Conservation (phyloP, 2,888 invertebrate species). For the Axea sp. region DNA sequence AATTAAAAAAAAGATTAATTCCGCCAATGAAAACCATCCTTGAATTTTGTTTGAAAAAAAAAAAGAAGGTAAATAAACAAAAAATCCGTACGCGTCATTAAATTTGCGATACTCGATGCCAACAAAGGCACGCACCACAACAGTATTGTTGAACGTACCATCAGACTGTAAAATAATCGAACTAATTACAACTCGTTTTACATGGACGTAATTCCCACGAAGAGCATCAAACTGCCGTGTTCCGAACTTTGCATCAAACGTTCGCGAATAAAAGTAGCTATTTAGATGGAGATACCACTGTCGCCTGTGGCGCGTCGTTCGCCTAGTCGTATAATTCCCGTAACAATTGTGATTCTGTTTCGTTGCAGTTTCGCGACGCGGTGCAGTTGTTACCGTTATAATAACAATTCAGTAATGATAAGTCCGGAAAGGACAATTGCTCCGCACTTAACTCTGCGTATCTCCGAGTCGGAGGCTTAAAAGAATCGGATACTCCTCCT, state of each 20-base stretch:
- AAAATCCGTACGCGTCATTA: too few species aligned
- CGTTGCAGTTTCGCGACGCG: constrained; percentile 28
- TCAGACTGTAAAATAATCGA: constrained; percentile 18
- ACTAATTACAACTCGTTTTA: background rate
- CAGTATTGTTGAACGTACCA: too few species aligned
- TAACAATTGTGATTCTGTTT: constrained; percentile 44
- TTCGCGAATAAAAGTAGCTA: constrained; percentile 29
- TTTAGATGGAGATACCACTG: constrained; percentile 28
- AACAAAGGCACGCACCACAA: too few species aligned
- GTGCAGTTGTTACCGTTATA: constrained; percentile 41
- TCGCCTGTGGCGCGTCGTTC: constrained; percentile 24
- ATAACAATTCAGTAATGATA: constrained; percentile 50
- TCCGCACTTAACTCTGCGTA: constrained; percentile 2
- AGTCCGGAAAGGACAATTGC: constrained; percentile 10
- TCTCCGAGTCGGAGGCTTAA: background rate
- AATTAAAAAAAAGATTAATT: too few species aligned
- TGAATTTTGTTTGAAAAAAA: too few species aligned
- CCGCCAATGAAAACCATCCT: too few species aligned
- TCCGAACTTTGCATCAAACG: constrained; percentile 31
- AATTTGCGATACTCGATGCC: too few species aligned
- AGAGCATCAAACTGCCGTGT: constrained; percentile 19
- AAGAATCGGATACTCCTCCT: constrained; percentile 2
- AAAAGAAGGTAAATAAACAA: too few species aligned
- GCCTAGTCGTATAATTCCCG: constrained; percentile 35
- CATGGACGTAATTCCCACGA: constrained; percentile 36